phyloP scores from a whole-genome alignment of 1,140 invertebrate genomes.

The Halictus rubicundus region DNA sequence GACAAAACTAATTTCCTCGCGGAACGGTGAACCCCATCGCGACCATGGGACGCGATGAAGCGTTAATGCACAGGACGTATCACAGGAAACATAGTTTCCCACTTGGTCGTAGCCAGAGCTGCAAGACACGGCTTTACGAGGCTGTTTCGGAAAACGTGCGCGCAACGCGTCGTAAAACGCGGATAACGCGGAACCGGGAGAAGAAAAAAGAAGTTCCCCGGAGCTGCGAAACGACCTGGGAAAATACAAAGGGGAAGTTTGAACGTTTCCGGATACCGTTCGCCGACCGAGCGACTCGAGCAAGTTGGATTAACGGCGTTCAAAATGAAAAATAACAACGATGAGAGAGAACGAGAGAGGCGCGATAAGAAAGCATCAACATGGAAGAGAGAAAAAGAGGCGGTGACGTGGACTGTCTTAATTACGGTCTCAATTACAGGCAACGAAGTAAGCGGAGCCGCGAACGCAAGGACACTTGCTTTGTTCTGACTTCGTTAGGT shows the following conservation, averaged over 20 bases:
- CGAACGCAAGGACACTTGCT: conserved; percentile 16
- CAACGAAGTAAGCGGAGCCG: conserved; percentile 31
- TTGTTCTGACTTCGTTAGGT: conserved; percentile 42
- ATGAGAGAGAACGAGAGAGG: not conserved
- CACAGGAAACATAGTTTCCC: conserved; percentile 22
- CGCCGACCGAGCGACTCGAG: not conserved
- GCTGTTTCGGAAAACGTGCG: conserved; percentile 32
- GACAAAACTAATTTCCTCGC: too few relatives aligned
- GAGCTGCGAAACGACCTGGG: not conserved
- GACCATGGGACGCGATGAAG: not conserved
- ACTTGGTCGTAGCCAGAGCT: conserved; percentile 26
- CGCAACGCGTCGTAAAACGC: conserved; percentile 37
- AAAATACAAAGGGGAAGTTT: not conserved
- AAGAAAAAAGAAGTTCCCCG: conserved; percentile 18
- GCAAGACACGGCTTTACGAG: conserved; percentile 34
- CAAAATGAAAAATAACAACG: not conserved
- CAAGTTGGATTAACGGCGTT: not conserved
- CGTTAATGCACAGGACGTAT: conserved; percentile 34
- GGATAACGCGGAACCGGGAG: not conserved
- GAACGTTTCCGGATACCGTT: not conserved
- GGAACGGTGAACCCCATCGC: too few relatives aligned
- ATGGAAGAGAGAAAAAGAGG: not conserved
- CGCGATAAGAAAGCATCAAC: too few relatives aligned
- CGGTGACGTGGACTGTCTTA: not conserved
- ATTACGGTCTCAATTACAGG: conserved; percentile 28